A percentile compares a stretch with the other conserved stretches of the same genome.
These are phyloP conservation scores for Mesitornis unicolor DNA, from an alignment of 2,113 vertebrate species.

Conservation along the genomic window DNA sequence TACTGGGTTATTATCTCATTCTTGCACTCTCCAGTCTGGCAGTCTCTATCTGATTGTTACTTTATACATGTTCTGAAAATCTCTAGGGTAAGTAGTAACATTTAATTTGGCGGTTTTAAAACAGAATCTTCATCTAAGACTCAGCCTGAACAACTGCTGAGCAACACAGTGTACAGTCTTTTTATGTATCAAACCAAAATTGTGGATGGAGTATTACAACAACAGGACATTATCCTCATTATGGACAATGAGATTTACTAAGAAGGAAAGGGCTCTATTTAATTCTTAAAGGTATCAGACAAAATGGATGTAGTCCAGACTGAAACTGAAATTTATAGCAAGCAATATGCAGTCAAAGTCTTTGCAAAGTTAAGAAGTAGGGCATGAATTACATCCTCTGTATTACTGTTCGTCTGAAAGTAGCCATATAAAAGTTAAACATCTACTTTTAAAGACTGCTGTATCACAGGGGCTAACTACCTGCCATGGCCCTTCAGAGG, in stretches of 20 bases:
- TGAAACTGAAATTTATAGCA: neutral
- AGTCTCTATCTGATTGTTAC: neutral
- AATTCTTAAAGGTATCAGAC: neutral
- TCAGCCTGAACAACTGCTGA: neutral
- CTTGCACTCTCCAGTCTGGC: neutral
- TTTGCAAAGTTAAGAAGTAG: neutral
- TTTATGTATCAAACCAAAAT: neutral
- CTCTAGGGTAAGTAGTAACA: neutral
- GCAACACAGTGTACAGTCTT: neutral
- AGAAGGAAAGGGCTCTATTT: neutral
- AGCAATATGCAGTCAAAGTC: neutral
- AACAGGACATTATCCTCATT: neutral
- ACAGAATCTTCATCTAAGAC: neutral
- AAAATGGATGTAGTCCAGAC: neutral
- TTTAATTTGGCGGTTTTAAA: neutral
- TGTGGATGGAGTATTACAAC: neutral
- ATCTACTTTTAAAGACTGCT: neutral
- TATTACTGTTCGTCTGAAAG: neutral
- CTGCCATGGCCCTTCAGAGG: fast-evolving
- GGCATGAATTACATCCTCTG: neutral
- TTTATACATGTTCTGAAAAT: neutral
- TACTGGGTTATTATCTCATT: neutral
- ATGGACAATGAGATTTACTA: neutral
- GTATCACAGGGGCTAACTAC: neutral
- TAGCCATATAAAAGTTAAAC: neutral